Percentiles rank a stretch among this genome's conserved stretches.
Conservation (phyloP, 2,888 invertebrate genomes). For the Acleris emargana region DNA sequence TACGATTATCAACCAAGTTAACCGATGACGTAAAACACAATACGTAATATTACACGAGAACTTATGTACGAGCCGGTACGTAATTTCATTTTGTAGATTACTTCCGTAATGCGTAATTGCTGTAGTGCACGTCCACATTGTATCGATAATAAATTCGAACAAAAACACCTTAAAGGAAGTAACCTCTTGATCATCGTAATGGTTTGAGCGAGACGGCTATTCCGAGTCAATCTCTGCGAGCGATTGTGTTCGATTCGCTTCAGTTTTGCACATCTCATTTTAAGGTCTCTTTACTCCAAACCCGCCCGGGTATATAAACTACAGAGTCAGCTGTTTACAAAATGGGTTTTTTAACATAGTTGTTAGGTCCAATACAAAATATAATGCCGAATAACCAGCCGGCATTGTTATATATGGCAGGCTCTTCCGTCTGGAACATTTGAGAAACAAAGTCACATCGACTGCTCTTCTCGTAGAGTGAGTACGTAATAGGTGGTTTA, state of each 20-base stretch:
- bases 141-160: slow-evolving; percentile 39
- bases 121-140: slow-evolving; percentile 48
- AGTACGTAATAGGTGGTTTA: slow-evolving; percentile 15
- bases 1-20: slow-evolving; percentile 40
- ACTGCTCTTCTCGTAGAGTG: slow-evolving; percentile 1
- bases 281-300: background rate
- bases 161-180: slow-evolving; percentile 38
- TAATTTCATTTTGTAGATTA: slow-evolving; percentile 62
- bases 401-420: no score
- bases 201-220: slow-evolving; percentile 30
- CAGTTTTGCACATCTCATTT: slow-evolving; percentile 4
- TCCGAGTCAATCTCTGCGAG: slow-evolving; percentile 26
- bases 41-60: slow-evolving; percentile 54
- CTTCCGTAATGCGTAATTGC: slow-evolving; percentile 68
- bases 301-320: background rate
- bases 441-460: background rate
- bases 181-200: slow-evolving; percentile 36
- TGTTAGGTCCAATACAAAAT: no score
- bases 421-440: no score
- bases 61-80: slow-evolving; percentile 54
- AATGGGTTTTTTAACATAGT: no score
- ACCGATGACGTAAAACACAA: slow-evolving; percentile 55
- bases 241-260: slow-evolving; percentile 16
- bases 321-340: no score
- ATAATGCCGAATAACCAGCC: no score